Base-by-base conservation (phyloP, 35 echinoderm and acorn worm genomes). In the Strongylocentrotus purpuratus region DNA sequence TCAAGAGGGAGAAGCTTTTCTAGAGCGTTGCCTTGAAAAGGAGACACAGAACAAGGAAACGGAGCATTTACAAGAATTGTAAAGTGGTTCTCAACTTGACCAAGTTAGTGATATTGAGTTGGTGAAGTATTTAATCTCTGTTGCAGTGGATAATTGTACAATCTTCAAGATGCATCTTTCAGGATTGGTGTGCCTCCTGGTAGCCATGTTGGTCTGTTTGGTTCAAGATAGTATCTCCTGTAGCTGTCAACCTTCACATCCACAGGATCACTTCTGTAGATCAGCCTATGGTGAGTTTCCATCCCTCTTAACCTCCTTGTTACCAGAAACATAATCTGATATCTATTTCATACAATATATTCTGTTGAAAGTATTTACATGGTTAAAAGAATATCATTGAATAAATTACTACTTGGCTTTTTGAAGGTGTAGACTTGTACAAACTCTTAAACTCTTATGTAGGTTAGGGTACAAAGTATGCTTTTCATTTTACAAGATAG, bases 211-310 rank as follows among this genome's bases (percentile, higher is more conserved):
- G 91, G 91, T 46, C 13, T 47, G 45, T 31, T 31, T 93, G 15
- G 91, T 93, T 58, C 91, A 58, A 14, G 91, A 93, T 58, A 58
- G 47, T 47, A 45, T 86, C 0, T 58, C 65, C 4, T 96, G 95
- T 41, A 96, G 95, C 86, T 96, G 95, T 90, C 60, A 86, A 41
- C 92, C 31, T 31, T 33, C 59, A 35, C 95, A 96, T 87, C 95
- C 95, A 8, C 85, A 93, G 93, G 85, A 94, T 45, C 95, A 96
- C 61, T 96, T 88, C 85, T 96, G 95, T 92, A 94, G 92, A 88
- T 61, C 95, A 52, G 92, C 61, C n/a, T 96, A 94, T 89, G 95
- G 95, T 96, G 35, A 96, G 93, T 87, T 33, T 7, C 20, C 9
- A 78, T 28, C 7, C 65, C 65, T 78, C 20, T 78, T 78, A 55